Base-by-base conservation (phyloP, 2,888 invertebrate species). In the Hemithea aestivaria region DNA sequence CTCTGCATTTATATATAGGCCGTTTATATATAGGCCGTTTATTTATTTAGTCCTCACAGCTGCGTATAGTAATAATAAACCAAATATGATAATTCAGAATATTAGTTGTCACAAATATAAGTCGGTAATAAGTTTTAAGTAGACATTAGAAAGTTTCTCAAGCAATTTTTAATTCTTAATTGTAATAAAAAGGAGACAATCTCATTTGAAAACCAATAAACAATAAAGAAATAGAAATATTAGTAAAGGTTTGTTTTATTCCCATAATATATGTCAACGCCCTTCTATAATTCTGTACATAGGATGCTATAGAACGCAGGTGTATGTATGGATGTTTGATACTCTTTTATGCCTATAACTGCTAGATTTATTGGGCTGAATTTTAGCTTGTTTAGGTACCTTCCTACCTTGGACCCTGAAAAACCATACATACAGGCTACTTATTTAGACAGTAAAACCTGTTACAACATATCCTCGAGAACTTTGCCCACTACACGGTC, bases 181-280 rank as follows among this genome's bases (percentile, higher is more conserved):
- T 75, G 73, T 76, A 61, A 73, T 70, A 66, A 75, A 63, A 84
- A 76, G 59, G 62, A 69, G 57, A 69, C 73, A 71, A 75, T 64
- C 75, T 83, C 74, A 79, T 80, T 83, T 80, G 76, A 67, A 72
- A 81, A 80, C 75, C 72, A 80, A 81, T 82, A 79, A 81, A 83
- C 83, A 83, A 82, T 81, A 78, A 80, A 80, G 77, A 78, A 78
- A 84, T 84, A 84, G 82, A 78, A 75, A 74, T 78, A 83, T 77
- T 85, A 85, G 84, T 75, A 77, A 66, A 51, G 44, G 43, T 77
- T 76, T 64, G 44, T 54, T 56, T 53, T 50, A 51, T 58, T 55
- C 37, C 22, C 3, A 10, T 24, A 10, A n/a, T n/a, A n/a, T n/a
- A n/a, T n/a, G n/a, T n/a, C n/a, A n/a, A n/a, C n/a, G n/a, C n/a